Conservation (phyloP, 2,113 vertebrate genomes). For the Microcebus tavaratra region DNA sequence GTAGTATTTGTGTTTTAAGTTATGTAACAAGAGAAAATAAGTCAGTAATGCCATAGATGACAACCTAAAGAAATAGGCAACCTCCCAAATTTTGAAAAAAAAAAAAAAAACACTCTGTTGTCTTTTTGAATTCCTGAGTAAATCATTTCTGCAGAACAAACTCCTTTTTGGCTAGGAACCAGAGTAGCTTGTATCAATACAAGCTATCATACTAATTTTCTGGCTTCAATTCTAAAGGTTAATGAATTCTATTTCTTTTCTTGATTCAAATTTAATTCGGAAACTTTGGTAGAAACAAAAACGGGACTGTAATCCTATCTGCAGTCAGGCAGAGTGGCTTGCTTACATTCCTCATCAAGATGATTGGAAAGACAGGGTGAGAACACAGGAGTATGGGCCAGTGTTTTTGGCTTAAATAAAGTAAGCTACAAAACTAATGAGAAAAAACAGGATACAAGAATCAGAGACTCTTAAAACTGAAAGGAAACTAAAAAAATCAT, state of each 20-base stretch:
- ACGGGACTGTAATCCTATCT: neutral
- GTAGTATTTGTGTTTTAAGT: neutral
- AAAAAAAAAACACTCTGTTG: neutral
- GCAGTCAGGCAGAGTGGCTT: neutral
- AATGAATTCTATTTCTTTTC: neutral
- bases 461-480: neutral
- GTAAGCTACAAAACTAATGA: neutral
- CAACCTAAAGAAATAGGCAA: neutral
- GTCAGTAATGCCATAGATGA: neutral
- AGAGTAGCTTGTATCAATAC: neutral
- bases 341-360: neutral
- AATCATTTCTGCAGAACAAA: neutral
- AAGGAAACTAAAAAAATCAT: neutral
- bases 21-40: neutral
- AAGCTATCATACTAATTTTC: slow-evolving; percentile 5
- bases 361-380: neutral
- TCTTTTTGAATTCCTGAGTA: neutral
- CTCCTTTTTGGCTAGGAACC: neutral
- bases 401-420: neutral
- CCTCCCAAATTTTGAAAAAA: neutral
- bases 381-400: neutral
- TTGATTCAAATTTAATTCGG: slow-evolving; percentile 37
- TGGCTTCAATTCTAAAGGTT: neutral
- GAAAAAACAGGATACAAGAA: neutral
- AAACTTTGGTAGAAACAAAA: neutral